Conservation (phyloP, 2,113 vertebrate species). For the Varanus komodoensis region DNA sequence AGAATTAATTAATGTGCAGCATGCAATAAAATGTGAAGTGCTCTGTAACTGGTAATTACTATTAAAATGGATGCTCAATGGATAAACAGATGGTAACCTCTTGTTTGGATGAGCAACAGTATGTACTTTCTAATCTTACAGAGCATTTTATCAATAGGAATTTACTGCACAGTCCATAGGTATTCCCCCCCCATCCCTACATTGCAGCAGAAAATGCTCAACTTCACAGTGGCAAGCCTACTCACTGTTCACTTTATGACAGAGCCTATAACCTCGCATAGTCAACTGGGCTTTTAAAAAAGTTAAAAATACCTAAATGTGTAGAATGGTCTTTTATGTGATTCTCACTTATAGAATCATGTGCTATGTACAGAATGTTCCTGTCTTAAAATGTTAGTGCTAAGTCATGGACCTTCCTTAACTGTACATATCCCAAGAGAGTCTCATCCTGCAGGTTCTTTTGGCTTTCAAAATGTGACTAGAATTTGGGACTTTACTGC, state of each 20-base stretch:
- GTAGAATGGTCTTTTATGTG: not conserved
- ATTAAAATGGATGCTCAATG: not conserved
- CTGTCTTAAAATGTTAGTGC: not conserved
- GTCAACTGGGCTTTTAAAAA: not conserved
- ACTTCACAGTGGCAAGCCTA: not conserved
- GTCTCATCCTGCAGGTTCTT: not conserved
- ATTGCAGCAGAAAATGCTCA: not conserved
- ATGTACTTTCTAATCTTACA: not conserved
- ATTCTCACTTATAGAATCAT: not conserved
- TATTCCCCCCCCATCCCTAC: not conserved
- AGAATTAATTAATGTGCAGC: slow-evolving; percentile 2
- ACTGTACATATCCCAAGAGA: not conserved
- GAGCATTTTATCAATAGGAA: not conserved
- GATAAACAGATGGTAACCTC: not conserved
- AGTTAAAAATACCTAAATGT: not conserved
- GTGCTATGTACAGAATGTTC: not conserved
- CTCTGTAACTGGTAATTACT: not conserved
- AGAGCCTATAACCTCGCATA: not conserved
- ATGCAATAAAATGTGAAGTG: slow-evolving; percentile 15
- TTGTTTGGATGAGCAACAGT: not conserved
- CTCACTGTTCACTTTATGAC: not conserved
- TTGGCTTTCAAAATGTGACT: not conserved
- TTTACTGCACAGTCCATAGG: not conserved
- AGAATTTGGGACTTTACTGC: not conserved
- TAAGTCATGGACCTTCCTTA: not conserved